These are phyloP conservation scores for Salvator merianae DNA, from an alignment of 2,113 vertebrate species.

Conservation along the genomic window DNA sequence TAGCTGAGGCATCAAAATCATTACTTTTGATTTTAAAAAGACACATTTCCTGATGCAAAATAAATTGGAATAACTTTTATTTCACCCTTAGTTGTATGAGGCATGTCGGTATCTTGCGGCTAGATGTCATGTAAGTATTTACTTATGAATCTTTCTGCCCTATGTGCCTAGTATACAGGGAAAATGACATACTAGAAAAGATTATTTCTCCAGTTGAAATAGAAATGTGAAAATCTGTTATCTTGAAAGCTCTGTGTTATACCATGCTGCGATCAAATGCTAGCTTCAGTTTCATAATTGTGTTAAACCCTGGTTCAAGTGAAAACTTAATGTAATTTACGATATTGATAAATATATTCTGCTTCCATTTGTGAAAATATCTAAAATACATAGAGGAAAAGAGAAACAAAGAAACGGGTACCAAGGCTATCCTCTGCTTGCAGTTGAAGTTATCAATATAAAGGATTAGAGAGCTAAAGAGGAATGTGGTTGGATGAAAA, in stretches of 20 bases:
- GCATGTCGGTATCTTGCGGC: conserved; percentile 98
- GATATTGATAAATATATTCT: not conserved
- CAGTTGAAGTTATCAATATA: not conserved
- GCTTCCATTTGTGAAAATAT: not conserved
- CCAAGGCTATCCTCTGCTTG: not conserved
- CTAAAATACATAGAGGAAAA: not conserved
- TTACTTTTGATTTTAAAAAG: not conserved
- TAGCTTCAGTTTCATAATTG: not conserved
- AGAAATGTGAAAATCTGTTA: not conserved
- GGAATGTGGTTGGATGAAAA: not conserved
- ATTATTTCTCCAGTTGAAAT: not conserved
- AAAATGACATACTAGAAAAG: not conserved
- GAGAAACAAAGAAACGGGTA: not conserved
- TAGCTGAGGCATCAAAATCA: not conserved
- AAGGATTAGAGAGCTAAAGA: not conserved
- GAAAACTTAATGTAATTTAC: not conserved
- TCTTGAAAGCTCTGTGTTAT: conserved; percentile 18
- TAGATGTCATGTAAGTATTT: conserved; percentile 93
- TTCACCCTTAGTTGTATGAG: conserved; percentile 84
- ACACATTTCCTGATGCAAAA: not conserved
- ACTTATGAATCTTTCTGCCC: not conserved
- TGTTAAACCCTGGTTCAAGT: not conserved
- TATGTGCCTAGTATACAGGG: not conserved
- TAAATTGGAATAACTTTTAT: conserved; percentile 32
- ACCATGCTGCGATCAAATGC: not conserved